Evolutionary conservation across 2,113 vertebrate genomes (phyloP), one percentile per base, ranked within the genome.

Genomic region (Cinclus mexicanus): DNA sequence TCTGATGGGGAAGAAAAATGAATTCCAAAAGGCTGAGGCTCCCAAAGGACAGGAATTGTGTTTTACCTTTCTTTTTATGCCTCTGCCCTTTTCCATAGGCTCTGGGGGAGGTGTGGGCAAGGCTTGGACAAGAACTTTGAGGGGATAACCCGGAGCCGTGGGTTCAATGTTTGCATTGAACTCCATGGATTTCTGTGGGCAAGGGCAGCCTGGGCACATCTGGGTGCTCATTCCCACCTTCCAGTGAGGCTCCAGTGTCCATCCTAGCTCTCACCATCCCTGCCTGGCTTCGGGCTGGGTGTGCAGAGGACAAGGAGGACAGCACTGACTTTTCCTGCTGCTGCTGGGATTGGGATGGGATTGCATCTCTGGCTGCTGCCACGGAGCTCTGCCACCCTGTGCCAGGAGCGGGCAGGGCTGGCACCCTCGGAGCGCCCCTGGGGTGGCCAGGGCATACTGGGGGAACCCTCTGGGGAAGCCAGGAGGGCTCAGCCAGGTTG

Each of bases 271-370:
- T 39, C 13, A 0, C 0, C 24, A 37, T 19, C 44, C 35, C 39
- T 10, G 19, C 44, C 2, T 0, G 0, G 41, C 49, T 18, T 8
- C 1, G 53, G 52, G 53, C n/a, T 2, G 4, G 1, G 12, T 2
- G 1, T 7, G 31, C 63, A 9, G 1, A 24, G 63, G 28, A 23
- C 41, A 14, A 1, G 0, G 21, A 15, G 42, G n/a, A 24, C 37
- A 31, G 59, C n/a, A 1, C 18, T 0, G 6, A 19, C 33, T 12
- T 11, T 9, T 28, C 1, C 44, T 67, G n/a, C 57, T 28, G 57
- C 41, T 7, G 57, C 41, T 7, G 87, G 44, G 23, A 31, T 20
- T 5, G 18, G 50, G 79, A 20, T 7, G 77, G 71, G 9, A 56
- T 25, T 11, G 47, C 42, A 23, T 64, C 76, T 57, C 46, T 3